Evolutionary conservation across 2,888 invertebrate genomes (phyloP), one percentile per base, ranked within the genome.

Genomic region (Eubasilissa splendida): DNA sequence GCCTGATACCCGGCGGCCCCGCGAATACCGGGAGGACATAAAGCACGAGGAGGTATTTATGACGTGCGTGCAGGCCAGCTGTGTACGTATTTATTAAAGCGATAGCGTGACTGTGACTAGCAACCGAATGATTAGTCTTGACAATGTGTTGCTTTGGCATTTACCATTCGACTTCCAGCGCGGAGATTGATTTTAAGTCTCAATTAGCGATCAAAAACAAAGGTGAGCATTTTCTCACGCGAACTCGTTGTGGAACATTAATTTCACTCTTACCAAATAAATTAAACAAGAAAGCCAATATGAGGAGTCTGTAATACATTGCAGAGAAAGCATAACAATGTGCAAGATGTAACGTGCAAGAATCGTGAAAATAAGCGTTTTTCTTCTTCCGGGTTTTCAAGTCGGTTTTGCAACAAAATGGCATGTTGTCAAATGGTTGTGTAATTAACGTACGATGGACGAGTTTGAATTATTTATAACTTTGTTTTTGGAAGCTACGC

Each of bases 21-120:
- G 66, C 77, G 66, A 82, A 80, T 82, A 80, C 82, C 82, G 68
- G 82, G 80, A 78, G 76, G 79, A 76, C 81, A 80, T 31, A 73
- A 58, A 53, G 42, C 81, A 66, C 81, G 75, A 74, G 75, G 71
- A 73, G 70, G 54, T 60, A 52, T 54, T 59, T 68, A 60, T 56
- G 60, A 63, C 56, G 70, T 74, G 79, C 73, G 73, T 79, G 66
- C 54, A 42, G 42, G 42, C 79, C 53, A 65, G 58, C 22, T 22
- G 22, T 4, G 11, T 14, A 50, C 12, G 31, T 66, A 76, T 65
- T 66, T 65, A 66, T 77, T 70, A 78, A 52, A 63, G 63, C 65
- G 33, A 10, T 54, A 59, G 42, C 60, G 75, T 59, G 59, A 75
- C 63, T 53, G n/a, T 76, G 60, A 60, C 68, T 66, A 54, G 75